phyloP scores from a whole-genome alignment of 2,113 vertebrate genomes.

The Chionis minor region DNA sequence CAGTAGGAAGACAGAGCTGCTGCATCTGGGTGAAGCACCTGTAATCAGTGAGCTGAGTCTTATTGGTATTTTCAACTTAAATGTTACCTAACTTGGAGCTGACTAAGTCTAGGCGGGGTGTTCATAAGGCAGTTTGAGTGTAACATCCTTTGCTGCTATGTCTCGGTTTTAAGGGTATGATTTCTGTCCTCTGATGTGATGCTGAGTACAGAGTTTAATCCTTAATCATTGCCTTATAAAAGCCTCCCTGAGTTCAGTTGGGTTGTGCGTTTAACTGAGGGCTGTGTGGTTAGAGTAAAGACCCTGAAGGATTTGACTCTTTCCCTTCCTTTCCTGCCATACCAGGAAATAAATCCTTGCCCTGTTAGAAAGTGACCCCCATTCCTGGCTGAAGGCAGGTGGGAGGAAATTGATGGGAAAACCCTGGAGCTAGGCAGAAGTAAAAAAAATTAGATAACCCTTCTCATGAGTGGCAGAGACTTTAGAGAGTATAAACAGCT shows the following conservation, averaged over 20 bases:
- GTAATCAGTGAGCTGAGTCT: background rate
- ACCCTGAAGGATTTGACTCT: background rate
- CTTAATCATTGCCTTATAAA: background rate
- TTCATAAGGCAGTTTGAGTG: background rate
- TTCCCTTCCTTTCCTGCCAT: background rate
- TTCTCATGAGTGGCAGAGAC: background rate
- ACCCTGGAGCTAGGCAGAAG: background rate
- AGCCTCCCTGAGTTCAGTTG: background rate
- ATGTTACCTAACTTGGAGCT: background rate
- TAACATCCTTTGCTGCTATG: background rate
- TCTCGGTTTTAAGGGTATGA: background rate
- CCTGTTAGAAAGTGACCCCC: background rate
- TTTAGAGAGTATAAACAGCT: background rate
- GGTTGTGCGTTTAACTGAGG: background rate
- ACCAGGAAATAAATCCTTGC: background rate
- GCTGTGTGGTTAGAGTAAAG: background rate
- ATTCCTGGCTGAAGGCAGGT: background rate
- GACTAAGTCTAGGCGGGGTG: background rate
- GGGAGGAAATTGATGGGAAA: background rate
- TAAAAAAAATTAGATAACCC: background rate
- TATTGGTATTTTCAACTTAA: background rate
- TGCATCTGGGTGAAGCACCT: background rate
- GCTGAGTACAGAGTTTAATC: background rate
- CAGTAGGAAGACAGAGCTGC: background rate
- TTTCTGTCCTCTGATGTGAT: background rate